Conservation (phyloP, 2,797 vertebrate genomes). For the Sebastes hopkinsi region DNA sequence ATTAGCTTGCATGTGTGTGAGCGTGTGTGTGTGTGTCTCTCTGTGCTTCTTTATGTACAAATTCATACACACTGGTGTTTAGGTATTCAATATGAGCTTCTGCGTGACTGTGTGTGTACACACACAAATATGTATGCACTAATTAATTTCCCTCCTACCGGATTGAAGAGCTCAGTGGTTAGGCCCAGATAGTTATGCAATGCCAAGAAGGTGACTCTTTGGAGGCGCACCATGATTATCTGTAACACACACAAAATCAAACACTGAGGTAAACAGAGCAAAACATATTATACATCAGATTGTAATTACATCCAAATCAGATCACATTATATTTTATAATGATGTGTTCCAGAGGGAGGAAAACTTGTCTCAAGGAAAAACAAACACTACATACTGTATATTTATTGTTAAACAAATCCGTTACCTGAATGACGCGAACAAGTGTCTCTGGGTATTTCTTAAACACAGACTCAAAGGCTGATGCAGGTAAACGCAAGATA, state of each 20-base stretch:
- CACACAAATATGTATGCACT: background rate
- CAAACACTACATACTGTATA: background rate
- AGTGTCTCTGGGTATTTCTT: constrained; percentile 96
- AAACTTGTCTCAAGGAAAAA: background rate
- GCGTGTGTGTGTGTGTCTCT: background rate
- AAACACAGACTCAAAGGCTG: constrained; percentile 92
- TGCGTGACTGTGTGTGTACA: constrained; percentile 3
- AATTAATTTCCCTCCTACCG: constrained; percentile 66
- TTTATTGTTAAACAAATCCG: background rate
- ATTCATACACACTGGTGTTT: constrained; percentile 8
- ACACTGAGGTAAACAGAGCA: constrained; percentile 26
- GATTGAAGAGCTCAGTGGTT: constrained; percentile 95
- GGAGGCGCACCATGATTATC: constrained; percentile 98
- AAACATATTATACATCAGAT: background rate
- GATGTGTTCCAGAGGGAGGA: background rate
- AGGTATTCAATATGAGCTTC: constrained; percentile 10
- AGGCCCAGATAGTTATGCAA: constrained; percentile 95
- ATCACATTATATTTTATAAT: background rate
- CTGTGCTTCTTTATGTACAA: constrained; percentile 28
- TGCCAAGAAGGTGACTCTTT: constrained; percentile 95
- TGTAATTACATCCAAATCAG: background rate
- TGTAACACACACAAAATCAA: constrained; percentile 64
- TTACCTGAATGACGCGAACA: constrained; percentile 94
- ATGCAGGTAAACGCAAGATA: constrained; percentile 90
- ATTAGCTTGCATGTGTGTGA: constrained; percentile 58